Evolutionary conservation across 1,140 invertebrate species (phyloP).

Genomic region (Leguminivora glycinivorella): DNA sequence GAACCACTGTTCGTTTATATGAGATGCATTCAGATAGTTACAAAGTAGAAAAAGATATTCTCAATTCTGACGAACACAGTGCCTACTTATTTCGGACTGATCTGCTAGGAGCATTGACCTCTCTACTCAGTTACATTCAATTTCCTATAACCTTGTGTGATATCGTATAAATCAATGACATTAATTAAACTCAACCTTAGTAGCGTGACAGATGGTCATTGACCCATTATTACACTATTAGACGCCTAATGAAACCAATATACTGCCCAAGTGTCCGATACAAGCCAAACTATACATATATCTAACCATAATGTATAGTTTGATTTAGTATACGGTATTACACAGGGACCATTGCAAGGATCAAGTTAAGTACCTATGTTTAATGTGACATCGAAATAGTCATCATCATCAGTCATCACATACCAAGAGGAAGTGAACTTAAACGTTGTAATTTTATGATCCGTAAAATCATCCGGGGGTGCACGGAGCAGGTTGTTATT

Average conservation of each 20-base stretch:
- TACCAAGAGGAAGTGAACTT: too few relatives aligned
- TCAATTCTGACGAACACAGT: too few relatives aligned
- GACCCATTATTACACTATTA: slow-evolving; percentile 6
- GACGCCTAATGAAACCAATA: not conserved
- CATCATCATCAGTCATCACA: too few relatives aligned
- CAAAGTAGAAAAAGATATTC: too few relatives aligned
- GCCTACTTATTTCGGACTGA: too few relatives aligned
- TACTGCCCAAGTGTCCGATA: not conserved
- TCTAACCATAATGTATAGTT: not conserved
- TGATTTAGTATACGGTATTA: not conserved
- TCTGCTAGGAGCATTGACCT: not conserved
- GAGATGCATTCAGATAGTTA: too few relatives aligned
- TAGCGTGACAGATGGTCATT: not conserved
- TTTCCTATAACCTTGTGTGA: not conserved
- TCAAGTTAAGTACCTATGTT: too few relatives aligned
- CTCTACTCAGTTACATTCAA: not conserved
- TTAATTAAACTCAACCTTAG: not conserved
- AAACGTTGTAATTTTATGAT: too few relatives aligned
- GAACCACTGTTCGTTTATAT: too few relatives aligned
- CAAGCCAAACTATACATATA: not conserved
- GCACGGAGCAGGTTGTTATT: too few relatives aligned
- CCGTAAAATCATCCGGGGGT: too few relatives aligned
- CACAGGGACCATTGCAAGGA: not conserved
- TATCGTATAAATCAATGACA: not conserved
- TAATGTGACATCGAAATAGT: too few relatives aligned